Base-by-base conservation (phyloP, 2,888 invertebrate species). In the Pandemis heparana region DNA sequence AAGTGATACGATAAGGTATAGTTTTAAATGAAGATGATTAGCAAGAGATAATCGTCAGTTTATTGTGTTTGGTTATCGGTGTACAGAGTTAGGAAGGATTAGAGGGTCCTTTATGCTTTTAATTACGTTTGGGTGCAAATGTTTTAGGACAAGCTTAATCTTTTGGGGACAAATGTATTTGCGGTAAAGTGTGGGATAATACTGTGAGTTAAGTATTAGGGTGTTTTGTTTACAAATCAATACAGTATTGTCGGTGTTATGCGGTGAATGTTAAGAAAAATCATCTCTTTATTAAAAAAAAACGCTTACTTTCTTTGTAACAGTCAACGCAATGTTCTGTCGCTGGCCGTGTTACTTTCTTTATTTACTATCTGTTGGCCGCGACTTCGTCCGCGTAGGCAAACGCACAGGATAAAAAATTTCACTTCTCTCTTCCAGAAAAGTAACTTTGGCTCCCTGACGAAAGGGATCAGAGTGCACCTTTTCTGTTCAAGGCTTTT, bases 61-160 rank as follows among this genome's bases (percentile, higher is more conserved):
- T 92, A 92, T 90, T 91, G 91, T 92, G 85, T 93, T 93, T 92
- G 91, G 91, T 89, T 92, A 91, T 92, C 89, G 89, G 85, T 90
- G 87, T 82, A 81, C 82, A 84, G 87, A 84, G 80, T 77, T 83
- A 82, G 78, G 78, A 80, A 81, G 78, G 81, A 82, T 83, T 82
- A 87, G 86, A 86, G 64, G n/a, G 5, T 77, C 68, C 68, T 53
- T 23, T 4, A 38, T 66, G 10, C 1, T 67, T 76, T 75, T 77
- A 75, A 76, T 75, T 70, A 75, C 77, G 77, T 78, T 79, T 79
- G 76, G 75, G 70, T 78, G 77, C 65, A 61, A 62, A 56, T 18
- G 23, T 43, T 72, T 38, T 56, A 32, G 32, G 66, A 53, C 53
- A 67, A 66, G 66, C 41, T 46, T 60, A 63, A 72, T 46, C 72